Evolutionary conservation across 1,140 invertebrate genomes (phyloP).

Genomic region (Paralvinella palmiformis): DNA sequence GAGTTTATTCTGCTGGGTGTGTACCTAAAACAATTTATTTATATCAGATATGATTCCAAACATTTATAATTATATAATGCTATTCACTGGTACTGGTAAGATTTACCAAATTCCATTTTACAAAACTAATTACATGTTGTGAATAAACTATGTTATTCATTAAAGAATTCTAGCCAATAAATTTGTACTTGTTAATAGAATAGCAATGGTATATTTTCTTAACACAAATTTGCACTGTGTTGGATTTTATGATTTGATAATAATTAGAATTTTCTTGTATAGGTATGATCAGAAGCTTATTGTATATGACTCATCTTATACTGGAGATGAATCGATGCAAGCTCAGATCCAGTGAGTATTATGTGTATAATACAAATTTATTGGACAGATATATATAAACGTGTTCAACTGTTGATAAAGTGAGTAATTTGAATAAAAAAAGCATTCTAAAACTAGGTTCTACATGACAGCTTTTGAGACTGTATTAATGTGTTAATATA

Average conservation of each 20-base stretch:
- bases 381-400: too few species aligned
- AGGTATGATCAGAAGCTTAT: slow-evolving; percentile 46
- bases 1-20: slow-evolving; percentile 47
- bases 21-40: slow-evolving; percentile 9
- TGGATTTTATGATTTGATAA: background rate
- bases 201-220: background rate
- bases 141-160: background rate
- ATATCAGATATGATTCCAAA: background rate
- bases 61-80: background rate
- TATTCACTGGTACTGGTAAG: background rate
- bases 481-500: too few species aligned
- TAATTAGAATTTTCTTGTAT: background rate
- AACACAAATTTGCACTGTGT: background rate
- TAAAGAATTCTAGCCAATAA: background rate
- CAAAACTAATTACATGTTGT: background rate
- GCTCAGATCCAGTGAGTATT: too few species aligned
- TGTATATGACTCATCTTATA: slow-evolving; percentile 47
- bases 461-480: too few species aligned
- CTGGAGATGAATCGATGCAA: slow-evolving; percentile 38
- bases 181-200: background rate
- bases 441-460: too few species aligned
- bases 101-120: background rate
- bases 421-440: too few species aligned
- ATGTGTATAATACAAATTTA: too few species aligned
- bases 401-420: too few species aligned